Percentiles rank a stretch among this genome's conserved stretches.
Conservation (phyloP, 1,140 invertebrate species). For the Drosophila bocqueti region DNA sequence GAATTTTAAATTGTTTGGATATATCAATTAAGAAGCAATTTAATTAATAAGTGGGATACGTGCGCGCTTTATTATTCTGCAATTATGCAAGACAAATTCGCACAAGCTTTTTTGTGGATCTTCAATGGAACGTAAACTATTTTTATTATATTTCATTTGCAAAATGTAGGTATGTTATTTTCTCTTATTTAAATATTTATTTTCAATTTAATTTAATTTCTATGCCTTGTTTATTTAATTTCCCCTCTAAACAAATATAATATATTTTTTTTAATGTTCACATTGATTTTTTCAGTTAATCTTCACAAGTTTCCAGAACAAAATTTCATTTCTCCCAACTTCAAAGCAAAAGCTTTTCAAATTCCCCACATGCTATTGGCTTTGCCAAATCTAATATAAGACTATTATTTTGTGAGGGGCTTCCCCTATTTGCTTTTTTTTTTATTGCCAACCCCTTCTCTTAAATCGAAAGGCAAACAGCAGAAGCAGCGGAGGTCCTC, state of each 20-base stretch:
- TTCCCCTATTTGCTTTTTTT: not conserved
- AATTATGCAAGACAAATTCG: slow-evolving; percentile 2
- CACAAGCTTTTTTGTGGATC: not conserved
- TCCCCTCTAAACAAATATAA: no score
- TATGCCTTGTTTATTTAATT: not conserved
- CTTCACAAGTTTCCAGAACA: not conserved
- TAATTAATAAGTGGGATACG: slow-evolving; percentile 14
- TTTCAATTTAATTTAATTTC: not conserved
- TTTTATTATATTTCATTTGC: not conserved
- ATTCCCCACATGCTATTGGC: slow-evolving; percentile 25
- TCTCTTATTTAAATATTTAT: not conserved
- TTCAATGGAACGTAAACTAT: not conserved
- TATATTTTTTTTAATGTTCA: no score
- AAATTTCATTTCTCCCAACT: not conserved
- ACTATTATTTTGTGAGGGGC: slow-evolving; percentile 18
- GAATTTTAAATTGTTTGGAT: slow-evolving; percentile 34
- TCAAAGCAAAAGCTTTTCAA: not conserved
- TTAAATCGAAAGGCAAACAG: slow-evolving; percentile 52
- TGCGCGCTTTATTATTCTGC: slow-evolving; percentile 9
- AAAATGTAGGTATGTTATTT: not conserved
- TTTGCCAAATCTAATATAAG: slow-evolving; percentile 45
- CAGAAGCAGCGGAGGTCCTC: slow-evolving; percentile 3
- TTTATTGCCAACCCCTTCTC: slow-evolving; percentile 8
- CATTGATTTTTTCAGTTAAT: not conserved
- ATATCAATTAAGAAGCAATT: slow-evolving; percentile 38